Evolutionary conservation across 2,797 vertebrate species (phyloP), one percentile per base, ranked within the genome.

Genomic region (Eulemur coronatus): DNA sequence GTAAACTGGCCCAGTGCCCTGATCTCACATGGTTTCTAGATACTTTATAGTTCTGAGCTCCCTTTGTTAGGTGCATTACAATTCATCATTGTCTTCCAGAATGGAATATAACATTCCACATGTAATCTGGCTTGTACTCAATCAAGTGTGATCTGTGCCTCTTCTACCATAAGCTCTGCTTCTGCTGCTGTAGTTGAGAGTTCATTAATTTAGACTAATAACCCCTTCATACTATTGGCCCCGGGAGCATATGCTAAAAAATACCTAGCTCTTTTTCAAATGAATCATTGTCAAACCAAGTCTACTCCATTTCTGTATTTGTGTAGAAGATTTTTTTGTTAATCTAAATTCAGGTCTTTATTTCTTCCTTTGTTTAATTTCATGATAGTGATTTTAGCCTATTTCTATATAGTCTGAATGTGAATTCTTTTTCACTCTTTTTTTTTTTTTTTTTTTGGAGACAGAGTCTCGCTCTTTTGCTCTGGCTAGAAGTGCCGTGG

Each of bases 341-440:
- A 48, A 65, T 96, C 43, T 84, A 73, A 84, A 95, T 65, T 81
- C 15, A 72, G 14, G 17, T 61, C 38, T 93, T 84, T 26, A 15
- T 90, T 94, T 95, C 24, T 91, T 88, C 69, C 82, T 9, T 20
- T 93, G 30, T 94, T 93, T 55, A 81, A 82, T 79, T 91, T 89
- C 43, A 48, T 50, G 6, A 70, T 75, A 80, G 17, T 84, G 38
- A 90, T 78, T 72, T 93, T 69, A 82, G 75, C 33, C 55, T 89
- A 12, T 67, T 84, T 22, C 69, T 43, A 61, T 65, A 28, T 52
- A 17, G 35, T 78, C 76, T 72, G 48, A 93, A 50, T 78, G 72
- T 24, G 55, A 57, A 57, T 57, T 57, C 33, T 35, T 94, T 93
- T 94, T 95, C 52, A 89, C 75, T 76, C 30, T 94, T 75, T 70